These are phyloP conservation scores for Drosophila mercatorum DNA, from an alignment of 2,888 invertebrate genomes.

Conservation along the genomic window DNA sequence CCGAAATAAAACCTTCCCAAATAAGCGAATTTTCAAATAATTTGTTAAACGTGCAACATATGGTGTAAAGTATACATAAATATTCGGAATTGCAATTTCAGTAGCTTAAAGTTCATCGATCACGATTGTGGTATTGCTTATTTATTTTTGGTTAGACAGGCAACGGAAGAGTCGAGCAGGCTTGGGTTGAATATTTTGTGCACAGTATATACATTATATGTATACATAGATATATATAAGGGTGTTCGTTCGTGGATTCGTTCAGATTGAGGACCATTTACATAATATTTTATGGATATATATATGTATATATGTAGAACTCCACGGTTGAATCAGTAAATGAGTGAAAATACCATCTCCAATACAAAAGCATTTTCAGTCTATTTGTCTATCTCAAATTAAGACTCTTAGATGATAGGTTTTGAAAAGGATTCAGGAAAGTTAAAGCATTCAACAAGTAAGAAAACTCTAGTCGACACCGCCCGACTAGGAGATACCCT, in stretches of 20 bases:
- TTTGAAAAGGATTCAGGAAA: not conserved
- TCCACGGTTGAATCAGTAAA: not conserved
- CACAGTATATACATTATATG: not conserved
- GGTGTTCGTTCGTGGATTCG: not conserved
- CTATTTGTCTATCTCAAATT: not conserved
- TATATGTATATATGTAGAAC: not conserved
- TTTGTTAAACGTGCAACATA: constrained; percentile 7
- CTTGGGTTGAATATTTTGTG: not conserved
- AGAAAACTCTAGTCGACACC: too few species aligned
- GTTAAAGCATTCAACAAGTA: too few species aligned
- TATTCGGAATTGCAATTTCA: not conserved
- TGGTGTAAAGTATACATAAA: not conserved
- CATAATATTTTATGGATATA: not conserved
- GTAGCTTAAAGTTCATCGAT: not conserved
- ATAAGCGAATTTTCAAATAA: not conserved
- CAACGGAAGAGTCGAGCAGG: constrained; percentile 5
- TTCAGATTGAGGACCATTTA: not conserved
- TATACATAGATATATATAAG: not conserved
- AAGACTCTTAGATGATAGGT: not conserved
- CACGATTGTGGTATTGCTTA: not conserved
- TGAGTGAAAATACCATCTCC: not conserved
- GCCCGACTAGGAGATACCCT: too few species aligned
- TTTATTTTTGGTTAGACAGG: not conserved
- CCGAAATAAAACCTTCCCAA: not conserved
- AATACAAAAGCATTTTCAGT: not conserved